phyloP scores from a whole-genome alignment of 2,888 invertebrate genomes.

The Sinelater perroti region DNA sequence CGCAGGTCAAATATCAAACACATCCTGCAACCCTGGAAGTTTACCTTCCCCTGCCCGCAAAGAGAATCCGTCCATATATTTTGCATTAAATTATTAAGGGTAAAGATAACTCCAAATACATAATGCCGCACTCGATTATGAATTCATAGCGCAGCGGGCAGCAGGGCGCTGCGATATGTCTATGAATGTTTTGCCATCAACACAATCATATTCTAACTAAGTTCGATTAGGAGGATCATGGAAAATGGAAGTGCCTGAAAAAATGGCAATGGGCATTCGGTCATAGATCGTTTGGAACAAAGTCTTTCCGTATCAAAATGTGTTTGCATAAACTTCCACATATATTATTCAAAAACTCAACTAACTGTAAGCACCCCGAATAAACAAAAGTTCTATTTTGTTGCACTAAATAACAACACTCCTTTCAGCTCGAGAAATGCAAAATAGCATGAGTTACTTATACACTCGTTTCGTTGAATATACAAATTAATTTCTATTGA shows the following conservation, averaged over 20 bases:
- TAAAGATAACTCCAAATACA: conserved; percentile 26
- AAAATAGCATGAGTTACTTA: no score
- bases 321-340: conserved; percentile 12
- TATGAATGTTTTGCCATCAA: background rate
- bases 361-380: no score
- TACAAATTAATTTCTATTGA: no score
- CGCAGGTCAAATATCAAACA: conserved; percentile 29
- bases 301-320: conserved; percentile 9
- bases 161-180: conserved; percentile 3
- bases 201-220: no score
- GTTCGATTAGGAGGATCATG: conserved; percentile 11
- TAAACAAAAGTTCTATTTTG: no score
- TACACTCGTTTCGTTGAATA: no score
- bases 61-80: conserved; percentile 26
- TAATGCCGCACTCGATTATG: conserved; percentile 19
- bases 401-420: no score
- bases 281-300: conserved; percentile 18
- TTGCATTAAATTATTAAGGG: conserved; percentile 29
- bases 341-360: conserved; percentile 4
- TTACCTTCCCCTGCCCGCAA: conserved; percentile 26
- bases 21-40: conserved; percentile 26
- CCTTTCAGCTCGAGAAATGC: no score
- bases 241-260: conserved; percentile 15
- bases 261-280: conserved; percentile 5
- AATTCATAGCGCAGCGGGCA: conserved; percentile 4